Conservation (phyloP, 2,888 invertebrate genomes). For the Cistogaster globosa region DNA sequence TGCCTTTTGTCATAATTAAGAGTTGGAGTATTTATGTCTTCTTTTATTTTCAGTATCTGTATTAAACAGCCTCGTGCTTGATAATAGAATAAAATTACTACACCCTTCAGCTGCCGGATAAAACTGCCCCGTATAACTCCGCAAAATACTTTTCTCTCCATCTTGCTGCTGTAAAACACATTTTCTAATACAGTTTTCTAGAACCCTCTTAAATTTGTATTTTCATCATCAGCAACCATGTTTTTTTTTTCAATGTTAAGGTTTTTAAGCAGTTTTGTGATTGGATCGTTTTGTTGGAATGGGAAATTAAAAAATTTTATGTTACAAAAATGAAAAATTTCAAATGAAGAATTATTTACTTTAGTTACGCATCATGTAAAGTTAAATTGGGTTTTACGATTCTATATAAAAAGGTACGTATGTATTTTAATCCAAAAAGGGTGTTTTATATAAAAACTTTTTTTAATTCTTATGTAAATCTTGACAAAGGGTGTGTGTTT, state of each 20-base stretch:
- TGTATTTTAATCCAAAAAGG: constrained; percentile 26
- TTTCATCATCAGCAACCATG: constrained; percentile 50
- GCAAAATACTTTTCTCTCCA: constrained; percentile 7
- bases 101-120: constrained; percentile 77
- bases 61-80: constrained; percentile 62
- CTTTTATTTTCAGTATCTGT: constrained; percentile 27
- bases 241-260: constrained; percentile 73
- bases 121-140: constrained; percentile 63
- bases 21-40: constrained; percentile 55
- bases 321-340: constrained; percentile 56
- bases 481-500: not conserved
- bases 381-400: constrained; percentile 58
- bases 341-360: constrained; percentile 64
- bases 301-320: constrained; percentile 79
- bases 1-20: constrained; percentile 53
- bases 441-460: constrained; percentile 22
- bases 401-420: not conserved
- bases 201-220: constrained; percentile 44
- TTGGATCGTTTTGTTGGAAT: constrained; percentile 79
- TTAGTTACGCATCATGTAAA: constrained; percentile 67
- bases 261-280: constrained; percentile 81
- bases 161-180: constrained; percentile 73
- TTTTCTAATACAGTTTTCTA: constrained; percentile 70
- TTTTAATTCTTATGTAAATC: not conserved
- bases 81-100: constrained; percentile 78